Conservation (phyloP, 2,888 invertebrate species). For the Yponomeuta evonymella region DNA sequence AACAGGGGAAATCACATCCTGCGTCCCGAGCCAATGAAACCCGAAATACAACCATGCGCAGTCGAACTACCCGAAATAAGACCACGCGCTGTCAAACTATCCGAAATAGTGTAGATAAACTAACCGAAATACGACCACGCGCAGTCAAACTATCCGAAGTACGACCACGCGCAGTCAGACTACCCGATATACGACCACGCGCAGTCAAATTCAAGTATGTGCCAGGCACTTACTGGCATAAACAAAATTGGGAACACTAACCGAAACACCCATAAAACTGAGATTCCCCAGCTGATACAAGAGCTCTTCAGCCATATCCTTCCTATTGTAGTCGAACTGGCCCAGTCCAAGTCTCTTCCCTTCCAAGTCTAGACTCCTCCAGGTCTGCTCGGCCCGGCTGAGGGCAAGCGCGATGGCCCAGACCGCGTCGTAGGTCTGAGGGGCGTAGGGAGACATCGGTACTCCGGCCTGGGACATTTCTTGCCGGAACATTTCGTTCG, state of each 20-base stretch:
- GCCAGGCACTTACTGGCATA: not conserved
- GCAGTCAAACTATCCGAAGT: too few relatives aligned
- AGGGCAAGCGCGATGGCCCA: conserved; percentile 92
- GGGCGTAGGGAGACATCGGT: conserved; percentile 80
- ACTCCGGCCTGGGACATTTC: conserved; percentile 74
- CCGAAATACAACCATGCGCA: too few relatives aligned
- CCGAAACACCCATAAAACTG: conserved; percentile 90
- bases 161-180: too few relatives aligned
- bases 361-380: conserved; percentile 46
- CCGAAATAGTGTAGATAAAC: too few relatives aligned
- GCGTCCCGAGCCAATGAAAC: too few relatives aligned
- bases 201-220: too few relatives aligned
- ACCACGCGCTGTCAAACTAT: too few relatives aligned
- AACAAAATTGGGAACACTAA: conserved; percentile 61
- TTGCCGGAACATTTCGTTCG: conserved; percentile 78
- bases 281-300: conserved; percentile 82
- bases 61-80: too few relatives aligned
- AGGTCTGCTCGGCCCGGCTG: conserved; percentile 77
- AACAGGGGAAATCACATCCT: too few relatives aligned
- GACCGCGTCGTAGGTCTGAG: conserved; percentile 92
- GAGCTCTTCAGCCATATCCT: conserved; percentile 83
- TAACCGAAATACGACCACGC: too few relatives aligned
- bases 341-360: conserved; percentile 57
- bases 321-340: conserved; percentile 83
- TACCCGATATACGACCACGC: not conserved